These are phyloP conservation scores for Apeltes quadracus DNA, from an alignment of 2,113 vertebrate genomes.

Conservation along the genomic window DNA sequence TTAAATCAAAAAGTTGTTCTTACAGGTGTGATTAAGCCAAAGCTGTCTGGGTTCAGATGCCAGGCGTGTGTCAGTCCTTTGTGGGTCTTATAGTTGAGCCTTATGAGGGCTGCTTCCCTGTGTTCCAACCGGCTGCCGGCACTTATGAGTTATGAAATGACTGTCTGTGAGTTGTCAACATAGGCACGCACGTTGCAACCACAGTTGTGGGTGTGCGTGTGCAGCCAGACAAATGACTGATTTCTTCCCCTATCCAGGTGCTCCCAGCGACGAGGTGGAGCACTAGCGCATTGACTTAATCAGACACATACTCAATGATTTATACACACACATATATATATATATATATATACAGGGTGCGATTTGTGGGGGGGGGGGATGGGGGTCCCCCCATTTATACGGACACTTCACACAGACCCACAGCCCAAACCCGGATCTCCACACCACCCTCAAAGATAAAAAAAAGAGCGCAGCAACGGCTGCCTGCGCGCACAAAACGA, in stretches of 20 bases:
- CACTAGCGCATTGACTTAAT: constrained; percentile 54
- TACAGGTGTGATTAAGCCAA: constrained; percentile 31
- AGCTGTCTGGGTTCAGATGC: constrained; percentile 41
- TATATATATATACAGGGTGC: constrained; percentile 17
- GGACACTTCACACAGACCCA: no score
- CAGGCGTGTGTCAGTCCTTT: constrained; percentile 41
- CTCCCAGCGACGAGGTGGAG: constrained; percentile 54
- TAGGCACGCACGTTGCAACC: constrained; percentile 38
- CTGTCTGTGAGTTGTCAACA: constrained; percentile 46
- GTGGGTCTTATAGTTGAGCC: constrained; percentile 31
- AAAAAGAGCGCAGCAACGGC: no score
- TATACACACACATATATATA: constrained; percentile 12
- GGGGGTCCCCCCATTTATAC: no score
- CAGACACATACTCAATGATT: constrained; percentile 41
- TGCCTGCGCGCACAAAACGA: no score
- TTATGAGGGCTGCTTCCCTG: constrained; percentile 31
- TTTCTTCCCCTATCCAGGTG: constrained; percentile 29
- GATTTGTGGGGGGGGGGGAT: no score
- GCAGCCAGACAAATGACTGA: constrained; percentile 49
- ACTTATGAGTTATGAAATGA: constrained; percentile 50
- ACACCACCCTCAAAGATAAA: no score
- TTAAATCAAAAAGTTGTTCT: constrained; percentile 13
- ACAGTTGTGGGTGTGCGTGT: constrained; percentile 10
- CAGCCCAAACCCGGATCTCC: no score
- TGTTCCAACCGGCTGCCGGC: background rate